Percentiles rank a stretch among this genome's conserved stretches.
Conservation (phyloP, 2,888 invertebrate genomes). For the Adineta ricciae region DNA sequence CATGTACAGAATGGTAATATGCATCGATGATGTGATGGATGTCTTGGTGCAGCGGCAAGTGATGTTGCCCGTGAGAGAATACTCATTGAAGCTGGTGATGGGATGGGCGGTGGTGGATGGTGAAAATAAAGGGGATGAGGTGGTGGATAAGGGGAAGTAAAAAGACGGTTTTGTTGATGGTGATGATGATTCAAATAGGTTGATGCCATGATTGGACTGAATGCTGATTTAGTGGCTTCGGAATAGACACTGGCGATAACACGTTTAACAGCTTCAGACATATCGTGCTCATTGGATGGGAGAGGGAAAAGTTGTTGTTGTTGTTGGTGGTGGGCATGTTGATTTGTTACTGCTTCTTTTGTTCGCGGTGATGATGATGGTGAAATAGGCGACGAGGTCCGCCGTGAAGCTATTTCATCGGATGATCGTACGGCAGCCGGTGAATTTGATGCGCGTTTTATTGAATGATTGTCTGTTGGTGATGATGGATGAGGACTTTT, state of each 20-base stretch:
- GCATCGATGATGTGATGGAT: conserved; percentile 14
- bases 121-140: conserved; percentile 8
- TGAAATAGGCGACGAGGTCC: not conserved
- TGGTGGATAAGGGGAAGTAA: conserved; percentile 7
- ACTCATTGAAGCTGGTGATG: not conserved
- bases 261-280: conserved; percentile 17
- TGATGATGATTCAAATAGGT: conserved; percentile 16
- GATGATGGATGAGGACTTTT: conserved; percentile 18
- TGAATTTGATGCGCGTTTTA: not conserved
- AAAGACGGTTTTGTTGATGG: conserved; percentile 1
- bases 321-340: not conserved
- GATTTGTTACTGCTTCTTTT: not conserved
- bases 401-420: not conserved
- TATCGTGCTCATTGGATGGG: conserved; percentile 16
- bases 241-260: not conserved
- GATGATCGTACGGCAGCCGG: conserved; percentile 6
- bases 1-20: conserved; percentile 21
- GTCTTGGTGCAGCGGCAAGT: not conserved
- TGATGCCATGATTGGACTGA: conserved; percentile 17
- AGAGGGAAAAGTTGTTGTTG: not conserved
- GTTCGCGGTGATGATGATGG: not conserved
- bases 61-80: not conserved
- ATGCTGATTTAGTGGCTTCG: not conserved
- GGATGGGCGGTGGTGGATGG: not conserved
- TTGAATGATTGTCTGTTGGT: not conserved